These are phyloP conservation scores for Acrocephalus kingi DNA, from an alignment of 2,113 vertebrate genomes.

Conservation along the genomic window DNA sequence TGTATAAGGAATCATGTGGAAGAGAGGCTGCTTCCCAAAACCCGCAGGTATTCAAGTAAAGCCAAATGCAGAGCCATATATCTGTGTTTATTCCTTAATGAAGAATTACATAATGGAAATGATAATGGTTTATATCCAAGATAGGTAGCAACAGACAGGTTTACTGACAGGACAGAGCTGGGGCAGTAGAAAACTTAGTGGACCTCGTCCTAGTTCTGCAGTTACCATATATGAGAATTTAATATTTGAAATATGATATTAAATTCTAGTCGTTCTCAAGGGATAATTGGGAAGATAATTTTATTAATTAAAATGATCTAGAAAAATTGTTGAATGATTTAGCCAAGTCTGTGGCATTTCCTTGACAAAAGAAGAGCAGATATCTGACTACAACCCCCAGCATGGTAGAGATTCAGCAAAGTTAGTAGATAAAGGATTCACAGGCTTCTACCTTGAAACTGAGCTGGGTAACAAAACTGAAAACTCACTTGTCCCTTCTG, in stretches of 20 bases:
- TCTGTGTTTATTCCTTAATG: not conserved
- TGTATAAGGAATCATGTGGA: not conserved
- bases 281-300: not conserved
- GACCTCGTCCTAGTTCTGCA: not conserved
- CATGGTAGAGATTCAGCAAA: not conserved
- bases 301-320: not conserved
- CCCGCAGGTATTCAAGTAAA: not conserved
- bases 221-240: not conserved
- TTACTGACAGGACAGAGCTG: not conserved
- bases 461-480: not conserved
- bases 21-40: not conserved
- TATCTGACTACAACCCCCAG: fast-evolving
- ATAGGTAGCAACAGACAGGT: not conserved
- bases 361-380: not conserved
- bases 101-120: not conserved
- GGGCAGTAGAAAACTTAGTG: not conserved
- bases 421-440: not conserved
- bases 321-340: not conserved
- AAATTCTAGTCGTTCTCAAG: not conserved
- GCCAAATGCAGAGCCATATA: not conserved
- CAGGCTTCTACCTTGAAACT: not conserved
- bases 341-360: not conserved
- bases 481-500: not conserved
- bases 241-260: not conserved
- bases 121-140: not conserved